Conservation (phyloP, 2,797 vertebrate genomes). For the Peromyscus nudipes region DNA sequence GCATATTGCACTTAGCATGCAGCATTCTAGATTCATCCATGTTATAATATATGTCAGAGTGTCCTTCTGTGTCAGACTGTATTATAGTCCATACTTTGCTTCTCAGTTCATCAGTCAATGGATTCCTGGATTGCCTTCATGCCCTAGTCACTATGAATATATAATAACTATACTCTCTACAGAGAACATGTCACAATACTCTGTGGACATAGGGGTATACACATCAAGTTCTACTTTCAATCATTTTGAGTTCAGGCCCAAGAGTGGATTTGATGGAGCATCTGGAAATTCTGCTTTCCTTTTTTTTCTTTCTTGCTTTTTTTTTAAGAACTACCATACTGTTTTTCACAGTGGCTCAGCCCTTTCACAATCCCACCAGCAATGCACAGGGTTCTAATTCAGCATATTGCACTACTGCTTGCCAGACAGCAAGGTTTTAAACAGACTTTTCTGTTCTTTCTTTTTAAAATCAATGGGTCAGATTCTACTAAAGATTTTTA, state of each 20-base stretch:
- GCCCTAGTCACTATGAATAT: background rate
- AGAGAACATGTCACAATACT: background rate
- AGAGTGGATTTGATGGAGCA: background rate
- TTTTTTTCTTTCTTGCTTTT: background rate
- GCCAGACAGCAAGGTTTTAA: constrained; percentile 11
- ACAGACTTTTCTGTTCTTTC: background rate
- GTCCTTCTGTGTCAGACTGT: background rate
- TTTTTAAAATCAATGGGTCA: background rate
- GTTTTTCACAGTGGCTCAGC: background rate
- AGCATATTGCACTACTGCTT: background rate
- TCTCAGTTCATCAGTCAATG: background rate
- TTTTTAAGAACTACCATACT: background rate
- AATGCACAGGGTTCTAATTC: background rate
- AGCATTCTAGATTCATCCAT: background rate
- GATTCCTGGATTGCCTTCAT: no score
- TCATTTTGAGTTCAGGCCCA: background rate
- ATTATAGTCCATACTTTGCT: background rate
- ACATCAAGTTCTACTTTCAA: background rate
- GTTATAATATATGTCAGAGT: background rate
- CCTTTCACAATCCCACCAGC: background rate
- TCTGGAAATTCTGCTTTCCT: background rate
- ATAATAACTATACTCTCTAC: background rate
- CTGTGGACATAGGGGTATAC: background rate
- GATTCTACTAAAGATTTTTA: background rate
- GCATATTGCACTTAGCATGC: background rate